phyloP scores from a whole-genome alignment of 2,888 invertebrate genomes.

The Erpobdella octoculata region DNA sequence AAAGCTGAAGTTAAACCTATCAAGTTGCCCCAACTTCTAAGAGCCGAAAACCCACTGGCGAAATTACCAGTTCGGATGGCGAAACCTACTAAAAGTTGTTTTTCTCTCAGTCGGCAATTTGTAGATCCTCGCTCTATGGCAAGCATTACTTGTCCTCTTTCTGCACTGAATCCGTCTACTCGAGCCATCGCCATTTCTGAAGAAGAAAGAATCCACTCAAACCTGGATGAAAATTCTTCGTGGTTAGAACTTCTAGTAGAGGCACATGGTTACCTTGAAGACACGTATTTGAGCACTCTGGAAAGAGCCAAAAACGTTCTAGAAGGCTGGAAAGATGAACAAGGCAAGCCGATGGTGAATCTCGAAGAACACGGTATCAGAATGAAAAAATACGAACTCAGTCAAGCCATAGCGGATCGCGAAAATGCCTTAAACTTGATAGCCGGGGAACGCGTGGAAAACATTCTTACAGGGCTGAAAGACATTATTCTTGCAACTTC shows the following conservation, averaged over 20 bases:
- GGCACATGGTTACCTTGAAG: constrained; percentile 19
- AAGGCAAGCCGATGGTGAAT: neutral
- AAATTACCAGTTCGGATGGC: neutral
- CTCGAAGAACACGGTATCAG: constrained; percentile 21
- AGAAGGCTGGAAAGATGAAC: neutral
- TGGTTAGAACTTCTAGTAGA: constrained; percentile 22
- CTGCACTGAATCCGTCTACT: neutral
- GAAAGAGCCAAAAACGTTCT: constrained; percentile 12
- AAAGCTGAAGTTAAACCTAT: neutral
- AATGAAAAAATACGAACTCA: constrained; percentile 21
- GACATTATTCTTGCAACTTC: neutral
- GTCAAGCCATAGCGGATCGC: constrained; percentile 9
- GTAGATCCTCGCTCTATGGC: neutral
- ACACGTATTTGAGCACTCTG: constrained; percentile 7
- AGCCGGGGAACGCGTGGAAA: neutral
- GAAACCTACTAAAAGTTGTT: neutral
- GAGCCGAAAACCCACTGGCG: neutral
- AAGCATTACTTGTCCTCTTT: neutral
- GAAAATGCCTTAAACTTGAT: constrained; percentile 19
- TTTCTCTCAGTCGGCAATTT: neutral
- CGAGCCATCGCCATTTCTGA: neutral
- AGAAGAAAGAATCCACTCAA: neutral
- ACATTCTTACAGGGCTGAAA: neutral
- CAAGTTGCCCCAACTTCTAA: neutral
- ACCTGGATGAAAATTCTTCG: neutral